phyloP scores from a whole-genome alignment of 2,888 invertebrate genomes.

The Noctua comes region DNA sequence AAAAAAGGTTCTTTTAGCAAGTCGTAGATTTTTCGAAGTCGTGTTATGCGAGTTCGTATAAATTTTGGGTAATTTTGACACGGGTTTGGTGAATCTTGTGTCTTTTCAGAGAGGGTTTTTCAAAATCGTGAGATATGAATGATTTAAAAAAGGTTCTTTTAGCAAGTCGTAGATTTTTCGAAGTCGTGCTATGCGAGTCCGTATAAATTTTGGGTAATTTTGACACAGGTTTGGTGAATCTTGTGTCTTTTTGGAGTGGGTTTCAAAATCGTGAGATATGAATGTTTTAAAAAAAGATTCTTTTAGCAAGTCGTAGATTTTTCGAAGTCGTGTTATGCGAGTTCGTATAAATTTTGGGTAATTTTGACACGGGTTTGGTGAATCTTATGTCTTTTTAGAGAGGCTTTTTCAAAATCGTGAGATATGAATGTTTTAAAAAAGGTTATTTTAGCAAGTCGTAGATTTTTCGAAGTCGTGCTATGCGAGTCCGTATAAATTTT shows the following conservation, averaged over 20 bases:
- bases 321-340: slow-evolving; percentile 36
- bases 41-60: slow-evolving; percentile 37
- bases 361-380: slow-evolving; percentile 34
- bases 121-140: neutral
- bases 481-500: slow-evolving; percentile 38
- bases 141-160: slow-evolving; percentile 56
- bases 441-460: slow-evolving; percentile 53
- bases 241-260: neutral
- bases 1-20: slow-evolving; percentile 56
- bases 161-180: slow-evolving; percentile 50
- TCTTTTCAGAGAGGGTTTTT: neutral
- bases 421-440: neutral
- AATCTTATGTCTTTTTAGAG: neutral
- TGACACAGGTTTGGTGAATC: slow-evolving; percentile 22
- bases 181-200: slow-evolving; percentile 33
- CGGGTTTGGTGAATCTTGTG: slow-evolving; percentile 10
- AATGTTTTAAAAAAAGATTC: slow-evolving; percentile 35
- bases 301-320: slow-evolving; percentile 55
- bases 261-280: neutral
- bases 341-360: slow-evolving; percentile 35
- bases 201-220: slow-evolving; percentile 39
- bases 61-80: slow-evolving; percentile 33
- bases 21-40: slow-evolving; percentile 47
- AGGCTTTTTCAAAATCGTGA: neutral
- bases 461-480: slow-evolving; percentile 47